Evolutionary conservation across 2,113 vertebrate genomes (phyloP), one percentile per base, ranked within the genome.

Genomic region (Pelobates fuscus): DNA sequence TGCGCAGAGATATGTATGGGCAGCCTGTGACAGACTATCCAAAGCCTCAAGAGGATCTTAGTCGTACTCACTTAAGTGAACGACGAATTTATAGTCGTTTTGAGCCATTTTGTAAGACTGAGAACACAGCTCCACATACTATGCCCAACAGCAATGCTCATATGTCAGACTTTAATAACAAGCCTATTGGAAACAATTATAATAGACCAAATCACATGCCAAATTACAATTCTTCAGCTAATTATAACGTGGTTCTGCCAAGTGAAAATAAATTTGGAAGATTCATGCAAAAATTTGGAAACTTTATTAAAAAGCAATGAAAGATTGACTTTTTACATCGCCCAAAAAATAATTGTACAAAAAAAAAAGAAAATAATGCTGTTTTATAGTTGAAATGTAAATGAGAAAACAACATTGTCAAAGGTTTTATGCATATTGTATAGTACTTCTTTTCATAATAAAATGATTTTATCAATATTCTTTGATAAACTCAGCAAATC

Each of bases 211-310:
- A 88, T 69, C 89, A 82, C 14, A 20, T 86, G 83, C 86, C 79
- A 57, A 82, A 64, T 79, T 90, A 92, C 46, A 91, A 77, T 62
- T 55, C 84, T 54, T 74, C 80, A 5, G 32, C 72, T 25, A 88
- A 90, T 20, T 82, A 80, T 41, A 71, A 88, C 0, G 29, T 89
- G 32, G 32, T 10, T 6, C 85, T 89, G 2, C 89, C 91, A 77
- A 91, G 92, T 82, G 96, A 96, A 84, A 97, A 95, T 77, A 96
- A 94, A 75, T 83, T 98, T 71, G 93, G 90, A 71, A 93, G 90
- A 66, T 94, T 98, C 81, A 89, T 98, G 88, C 95, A 97, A 8
- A 92, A 91, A 78, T 93, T 93, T 86, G 95, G 94, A 27, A 93
- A 89, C 70, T 87, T 98, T 8, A 88, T 95, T 60, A 98, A 96